These are phyloP conservation scores for Agelastica alni DNA, from an alignment of 2,888 invertebrate genomes.

Conservation along the genomic window DNA sequence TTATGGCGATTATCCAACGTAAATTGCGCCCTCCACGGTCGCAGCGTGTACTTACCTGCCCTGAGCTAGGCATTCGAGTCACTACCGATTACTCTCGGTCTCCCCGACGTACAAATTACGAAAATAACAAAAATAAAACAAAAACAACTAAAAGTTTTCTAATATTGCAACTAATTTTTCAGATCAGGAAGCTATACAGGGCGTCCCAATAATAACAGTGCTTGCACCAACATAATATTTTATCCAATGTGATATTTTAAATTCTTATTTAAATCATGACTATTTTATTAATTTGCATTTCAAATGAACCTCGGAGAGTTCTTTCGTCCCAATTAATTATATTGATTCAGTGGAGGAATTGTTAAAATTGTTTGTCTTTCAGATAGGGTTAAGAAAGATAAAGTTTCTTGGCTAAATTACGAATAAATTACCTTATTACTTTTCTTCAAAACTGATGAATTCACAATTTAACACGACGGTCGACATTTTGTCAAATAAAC, in stretches of 20 bases:
- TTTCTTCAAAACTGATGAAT: too few relatives aligned
- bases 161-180: too few relatives aligned
- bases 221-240: too few relatives aligned
- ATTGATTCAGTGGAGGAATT: neutral
- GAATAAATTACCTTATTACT: too few relatives aligned
- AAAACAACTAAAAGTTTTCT: too few relatives aligned
- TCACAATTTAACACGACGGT: too few relatives aligned
- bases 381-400: neutral
- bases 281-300: constrained; percentile 2
- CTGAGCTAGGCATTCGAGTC: constrained; percentile 7
- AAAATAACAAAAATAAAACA: neutral
- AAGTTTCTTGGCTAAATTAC: too few relatives aligned
- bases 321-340: neutral
- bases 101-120: neutral
- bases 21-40: constrained; percentile 30
- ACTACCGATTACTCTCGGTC: constrained; percentile 7
- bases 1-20: constrained; percentile 44
- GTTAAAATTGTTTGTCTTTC: neutral
- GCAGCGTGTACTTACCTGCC: constrained; percentile 15
- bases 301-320: neutral
- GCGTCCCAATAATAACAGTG: too few relatives aligned
- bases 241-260: too few relatives aligned
- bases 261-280: too few relatives aligned
- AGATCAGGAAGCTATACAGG: too few relatives aligned
- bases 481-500: too few relatives aligned